Evolutionary conservation across 2,888 invertebrate genomes (phyloP).

Genomic region (Boloria selene): DNA sequence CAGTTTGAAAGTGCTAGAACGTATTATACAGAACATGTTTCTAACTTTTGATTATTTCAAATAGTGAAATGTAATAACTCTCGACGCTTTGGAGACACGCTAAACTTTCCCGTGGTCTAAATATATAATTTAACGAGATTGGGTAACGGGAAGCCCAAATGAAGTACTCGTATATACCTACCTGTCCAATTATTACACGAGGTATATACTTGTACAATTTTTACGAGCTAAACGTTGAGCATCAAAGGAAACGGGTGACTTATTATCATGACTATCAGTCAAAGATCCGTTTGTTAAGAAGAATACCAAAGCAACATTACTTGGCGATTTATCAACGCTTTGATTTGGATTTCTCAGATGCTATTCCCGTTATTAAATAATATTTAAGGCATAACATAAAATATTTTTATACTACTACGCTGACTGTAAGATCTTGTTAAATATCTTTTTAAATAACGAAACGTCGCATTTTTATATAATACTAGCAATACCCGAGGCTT

Average conservation of each 20-base stretch:
- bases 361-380: too few relatives aligned
- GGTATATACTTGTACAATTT: too few relatives aligned
- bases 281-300: not conserved
- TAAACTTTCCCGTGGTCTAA: not conserved
- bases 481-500: too few relatives aligned
- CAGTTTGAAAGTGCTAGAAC: slow-evolving; percentile 4
- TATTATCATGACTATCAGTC: not conserved
- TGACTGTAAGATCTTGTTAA: too few relatives aligned
- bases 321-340: not conserved
- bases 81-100: not conserved
- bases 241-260: not conserved
- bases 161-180: too few relatives aligned
- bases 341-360: not conserved
- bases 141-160: not conserved
- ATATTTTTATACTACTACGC: too few relatives aligned
- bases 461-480: too few relatives aligned
- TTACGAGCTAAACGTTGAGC: too few relatives aligned
- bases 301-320: not conserved
- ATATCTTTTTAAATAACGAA: too few relatives aligned
- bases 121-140: not conserved
- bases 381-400: too few relatives aligned
- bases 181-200: too few relatives aligned
- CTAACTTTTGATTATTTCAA: not conserved
- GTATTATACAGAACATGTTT: not conserved
- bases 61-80: not conserved